A percentile compares a stretch with the other conserved stretches of the same genome.
These are phyloP conservation scores for Cyanistes caeruleus DNA, from an alignment of 2,113 vertebrate genomes.

Conservation along the genomic window DNA sequence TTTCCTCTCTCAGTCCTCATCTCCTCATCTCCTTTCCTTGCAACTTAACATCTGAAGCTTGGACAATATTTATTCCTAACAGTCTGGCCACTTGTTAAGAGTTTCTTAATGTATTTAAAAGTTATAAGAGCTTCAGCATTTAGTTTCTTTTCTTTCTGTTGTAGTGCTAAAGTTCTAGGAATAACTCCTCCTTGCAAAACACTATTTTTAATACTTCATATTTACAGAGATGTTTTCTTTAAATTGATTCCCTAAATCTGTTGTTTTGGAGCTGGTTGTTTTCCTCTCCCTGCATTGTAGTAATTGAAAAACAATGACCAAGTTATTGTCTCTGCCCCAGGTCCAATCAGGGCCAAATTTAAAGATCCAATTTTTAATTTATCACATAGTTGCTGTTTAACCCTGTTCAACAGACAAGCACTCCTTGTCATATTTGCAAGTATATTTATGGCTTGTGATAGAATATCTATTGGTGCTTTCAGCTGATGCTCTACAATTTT, in stretches of 20 bases:
- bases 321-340: background rate
- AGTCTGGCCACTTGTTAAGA: background rate
- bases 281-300: background rate
- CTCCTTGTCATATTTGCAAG: background rate
- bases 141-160: background rate
- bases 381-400: background rate
- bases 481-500: background rate
- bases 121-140: background rate
- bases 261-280: background rate
- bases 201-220: background rate
- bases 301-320: background rate
- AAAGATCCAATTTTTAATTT: background rate
- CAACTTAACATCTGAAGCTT: background rate
- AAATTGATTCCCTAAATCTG: background rate
- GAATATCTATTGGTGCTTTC: background rate
- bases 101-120: background rate
- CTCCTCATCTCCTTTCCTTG: background rate
- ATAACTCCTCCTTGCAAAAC: background rate
- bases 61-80: background rate
- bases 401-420: background rate
- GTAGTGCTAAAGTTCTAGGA: background rate
- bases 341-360: background rate
- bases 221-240: background rate
- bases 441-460: background rate
- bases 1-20: background rate